These are phyloP conservation scores for Amphiduros pacificus DNA, from an alignment of 2,888 invertebrate genomes.

Conservation along the genomic window DNA sequence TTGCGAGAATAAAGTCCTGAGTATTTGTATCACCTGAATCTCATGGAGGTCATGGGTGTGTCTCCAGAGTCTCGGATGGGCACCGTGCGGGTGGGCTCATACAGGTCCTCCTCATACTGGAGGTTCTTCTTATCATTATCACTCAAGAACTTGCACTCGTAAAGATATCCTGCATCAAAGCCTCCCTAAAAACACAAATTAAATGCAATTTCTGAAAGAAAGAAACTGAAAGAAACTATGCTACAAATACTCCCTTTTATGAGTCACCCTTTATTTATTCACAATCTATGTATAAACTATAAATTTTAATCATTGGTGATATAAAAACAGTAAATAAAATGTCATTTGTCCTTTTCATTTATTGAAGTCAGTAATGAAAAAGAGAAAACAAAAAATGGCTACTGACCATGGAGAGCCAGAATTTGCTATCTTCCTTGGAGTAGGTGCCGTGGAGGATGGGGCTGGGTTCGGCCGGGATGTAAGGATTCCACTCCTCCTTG, in stretches of 20 bases:
- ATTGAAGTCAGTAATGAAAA: background rate
- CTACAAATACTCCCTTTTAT: background rate
- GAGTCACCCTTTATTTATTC: too few relatives aligned
- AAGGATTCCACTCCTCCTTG: conserved; percentile 52
- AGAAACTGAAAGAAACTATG: background rate
- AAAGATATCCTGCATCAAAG: conserved; percentile 59
- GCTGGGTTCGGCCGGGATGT: conserved; percentile 55
- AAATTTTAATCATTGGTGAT: too few relatives aligned
- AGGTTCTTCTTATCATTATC: conserved; percentile 39
- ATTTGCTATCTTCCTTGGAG: conserved; percentile 43
- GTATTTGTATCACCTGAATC: conserved; percentile 44
- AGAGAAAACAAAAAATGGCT: background rate
- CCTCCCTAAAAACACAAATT: conserved; percentile 31
- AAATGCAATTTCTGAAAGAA: background rate
- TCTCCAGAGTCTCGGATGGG: conserved; percentile 49
- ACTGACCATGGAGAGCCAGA: conserved; percentile 59
- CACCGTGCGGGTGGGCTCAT: conserved; percentile 49
- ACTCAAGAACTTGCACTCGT: conserved; percentile 51
- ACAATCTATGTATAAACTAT: too few relatives aligned
- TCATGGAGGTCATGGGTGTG: conserved; percentile 48
- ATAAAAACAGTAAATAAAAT: background rate
- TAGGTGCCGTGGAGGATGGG: conserved; percentile 54
- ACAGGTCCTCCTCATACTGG: conserved; percentile 37
- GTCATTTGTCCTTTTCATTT: background rate
- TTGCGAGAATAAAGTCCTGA: too few relatives aligned